Conservation (phyloP, 2,797 vertebrate genomes). For the Danio choprae region DNA sequence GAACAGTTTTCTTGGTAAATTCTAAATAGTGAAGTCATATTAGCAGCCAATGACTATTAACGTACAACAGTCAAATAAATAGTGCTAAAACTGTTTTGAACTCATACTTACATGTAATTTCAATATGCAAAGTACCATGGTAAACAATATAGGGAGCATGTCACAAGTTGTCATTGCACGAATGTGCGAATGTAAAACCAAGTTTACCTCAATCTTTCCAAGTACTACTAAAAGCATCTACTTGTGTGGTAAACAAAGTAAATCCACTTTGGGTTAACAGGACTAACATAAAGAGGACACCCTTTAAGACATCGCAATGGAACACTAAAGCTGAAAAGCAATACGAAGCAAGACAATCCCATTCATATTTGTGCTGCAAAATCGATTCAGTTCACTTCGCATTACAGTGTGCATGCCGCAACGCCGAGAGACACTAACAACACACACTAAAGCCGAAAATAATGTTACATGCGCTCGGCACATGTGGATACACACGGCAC, state of each 20-base stretch:
- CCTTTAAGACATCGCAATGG: not conserved
- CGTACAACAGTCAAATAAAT: too few species aligned
- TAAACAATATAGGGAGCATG: too few species aligned
- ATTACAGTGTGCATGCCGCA: not conserved
- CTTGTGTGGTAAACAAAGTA: constrained; percentile 8
- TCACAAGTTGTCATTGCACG: too few species aligned
- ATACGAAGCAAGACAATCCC: not conserved
- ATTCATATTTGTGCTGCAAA: constrained; percentile 12
- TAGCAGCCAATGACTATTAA: too few species aligned
- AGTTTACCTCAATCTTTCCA: not conserved
- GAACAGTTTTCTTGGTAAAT: too few species aligned
- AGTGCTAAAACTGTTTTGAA: too few species aligned
- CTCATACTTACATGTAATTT: too few species aligned
- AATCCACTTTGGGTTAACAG: constrained; percentile 21
- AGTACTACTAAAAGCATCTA: not conserved
- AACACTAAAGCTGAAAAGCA: not conserved
- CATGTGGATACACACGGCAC: not conserved
- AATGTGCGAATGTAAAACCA: too few species aligned
- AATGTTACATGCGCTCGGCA: not conserved
- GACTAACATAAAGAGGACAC: not conserved
- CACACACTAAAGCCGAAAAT: not conserved
- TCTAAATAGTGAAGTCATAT: too few species aligned
- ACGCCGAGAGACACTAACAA: not conserved
- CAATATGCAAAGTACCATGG: too few species aligned
- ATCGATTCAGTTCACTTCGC: not conserved